Evolutionary conservation across 2,797 vertebrate genomes (phyloP), one percentile per base, ranked within the genome.

Genomic region (Microchirus variegatus): DNA sequence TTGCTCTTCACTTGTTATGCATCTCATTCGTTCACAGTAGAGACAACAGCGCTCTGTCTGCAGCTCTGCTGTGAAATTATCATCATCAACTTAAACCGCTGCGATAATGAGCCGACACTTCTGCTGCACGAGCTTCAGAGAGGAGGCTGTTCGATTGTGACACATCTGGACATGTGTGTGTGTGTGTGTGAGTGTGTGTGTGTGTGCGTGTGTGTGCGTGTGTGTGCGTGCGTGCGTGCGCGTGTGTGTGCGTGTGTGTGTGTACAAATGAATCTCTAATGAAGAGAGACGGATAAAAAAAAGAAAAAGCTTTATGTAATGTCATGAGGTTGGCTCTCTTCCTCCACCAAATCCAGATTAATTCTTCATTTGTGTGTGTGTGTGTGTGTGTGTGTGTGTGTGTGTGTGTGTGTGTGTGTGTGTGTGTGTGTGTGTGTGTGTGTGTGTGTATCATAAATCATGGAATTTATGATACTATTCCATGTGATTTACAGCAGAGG

Each of bases 191-290:
- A 3, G 22, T 22, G 19, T 4, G 19, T 22, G 22, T 22, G 19
- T 22, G 19, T 22, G 19, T 22, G 22, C 4, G 22, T 22, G 22
- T 22, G 22, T 22, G 22, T 22, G 22, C 22, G 22, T 22, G 19
- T 4, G 19, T 22, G 19, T 22, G 19, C 4, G 22, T 22, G 22
- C 5, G 22, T 22, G 22, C 5, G 22, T 22, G 22, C 5, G 22
- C 5, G 22, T 22, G 22, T 22, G 22, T 22, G 22, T 22, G 22
- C 5, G 22, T 50, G 48, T 55, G 64, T 50, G 48, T 55, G 61
- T 59, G 55, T 64, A 38, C 74, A 70, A 70, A 94, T 93, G 91
- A 94, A 90, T 86, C 86, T 89, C 82, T 93, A 92, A 93, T 91
- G 90, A 92, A 89, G 88, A 55, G 56, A 58, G 69, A 75, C 49